phyloP scores from a whole-genome alignment of 1,140 invertebrate genomes.

The Drosophila bipectinata region DNA sequence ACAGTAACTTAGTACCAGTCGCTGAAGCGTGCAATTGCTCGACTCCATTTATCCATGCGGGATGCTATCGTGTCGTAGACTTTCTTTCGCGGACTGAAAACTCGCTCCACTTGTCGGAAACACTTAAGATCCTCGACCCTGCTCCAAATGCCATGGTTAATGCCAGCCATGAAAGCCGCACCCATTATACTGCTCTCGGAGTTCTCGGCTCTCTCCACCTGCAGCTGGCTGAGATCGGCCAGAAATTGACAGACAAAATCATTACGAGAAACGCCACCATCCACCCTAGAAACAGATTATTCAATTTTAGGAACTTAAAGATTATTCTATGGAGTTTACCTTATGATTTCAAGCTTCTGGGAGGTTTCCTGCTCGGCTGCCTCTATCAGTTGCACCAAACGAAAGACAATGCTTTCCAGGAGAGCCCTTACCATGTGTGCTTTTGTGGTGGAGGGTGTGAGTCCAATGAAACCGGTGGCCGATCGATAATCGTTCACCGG shows the following conservation, averaged over 20 bases:
- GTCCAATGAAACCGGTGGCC: constrained; percentile 92
- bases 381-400: constrained; percentile 90
- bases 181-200: constrained; percentile 92
- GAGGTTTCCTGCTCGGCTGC: constrained; percentile 88
- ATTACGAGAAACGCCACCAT: constrained; percentile 97
- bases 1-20: constrained; percentile 86
- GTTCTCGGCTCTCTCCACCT: constrained; percentile 88
- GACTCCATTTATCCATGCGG: constrained; percentile 87
- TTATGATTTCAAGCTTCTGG: constrained; percentile 86
- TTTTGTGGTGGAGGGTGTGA: constrained; percentile 91
- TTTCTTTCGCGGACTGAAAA: constrained; percentile 87
- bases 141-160: constrained; percentile 92
- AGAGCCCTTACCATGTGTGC: constrained; percentile 92
- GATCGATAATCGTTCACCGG: constrained; percentile 94
- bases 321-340: constrained; percentile 83
- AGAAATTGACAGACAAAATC: constrained; percentile 95
- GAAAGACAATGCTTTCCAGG: constrained; percentile 94
- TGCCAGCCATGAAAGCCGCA: constrained; percentile 91
- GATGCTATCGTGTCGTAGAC: constrained; percentile 83
- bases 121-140: constrained; percentile 87
- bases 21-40: constrained; percentile 88
- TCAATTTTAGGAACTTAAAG: background rate
- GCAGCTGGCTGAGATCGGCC: constrained; percentile 90
- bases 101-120: constrained; percentile 86
- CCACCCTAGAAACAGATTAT: constrained; percentile 88